Conservation (phyloP, 2,888 invertebrate genomes). For the Crossocerus cetratus region DNA sequence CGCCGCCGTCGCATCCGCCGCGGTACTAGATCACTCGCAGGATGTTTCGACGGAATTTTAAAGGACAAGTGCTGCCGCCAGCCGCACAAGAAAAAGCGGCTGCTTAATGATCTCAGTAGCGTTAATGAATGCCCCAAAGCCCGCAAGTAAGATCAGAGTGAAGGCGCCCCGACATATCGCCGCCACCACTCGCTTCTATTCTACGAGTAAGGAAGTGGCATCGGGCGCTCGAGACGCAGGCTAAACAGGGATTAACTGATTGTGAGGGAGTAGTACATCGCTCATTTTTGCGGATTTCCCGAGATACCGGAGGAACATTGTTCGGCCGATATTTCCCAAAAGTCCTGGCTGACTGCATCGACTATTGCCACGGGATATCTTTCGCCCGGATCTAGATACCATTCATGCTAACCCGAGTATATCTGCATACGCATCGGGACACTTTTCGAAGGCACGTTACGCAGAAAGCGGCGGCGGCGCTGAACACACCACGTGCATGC, state of each 20-base stretch:
- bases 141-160: no score
- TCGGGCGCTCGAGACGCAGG: neutral
- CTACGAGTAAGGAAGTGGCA: neutral
- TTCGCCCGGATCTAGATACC: slow-evolving; percentile 50
- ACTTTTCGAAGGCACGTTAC: slow-evolving; percentile 53
- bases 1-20: slow-evolving; percentile 14
- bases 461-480: slow-evolving; percentile 44
- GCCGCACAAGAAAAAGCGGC: slow-evolving; percentile 7
- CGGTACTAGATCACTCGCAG: slow-evolving; percentile 40
- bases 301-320: neutral
- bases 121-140: slow-evolving; percentile 25
- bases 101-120: slow-evolving; percentile 32
- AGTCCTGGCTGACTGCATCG: slow-evolving; percentile 11
- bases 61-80: slow-evolving; percentile 40
- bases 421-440: slow-evolving; percentile 57
- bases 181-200: slow-evolving; percentile 27
- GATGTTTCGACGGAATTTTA: slow-evolving; percentile 39
- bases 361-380: slow-evolving; percentile 43
- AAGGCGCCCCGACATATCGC: neutral
- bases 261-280: neutral
- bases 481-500: neutral
- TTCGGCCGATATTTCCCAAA: slow-evolving; percentile 25
- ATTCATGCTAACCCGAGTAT: slow-evolving; percentile 50
- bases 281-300: slow-evolving; percentile 3
- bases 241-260: no score